phyloP scores from a whole-genome alignment of 35 echinoderm and acorn worm species.

The Holothuria glaberrima region DNA sequence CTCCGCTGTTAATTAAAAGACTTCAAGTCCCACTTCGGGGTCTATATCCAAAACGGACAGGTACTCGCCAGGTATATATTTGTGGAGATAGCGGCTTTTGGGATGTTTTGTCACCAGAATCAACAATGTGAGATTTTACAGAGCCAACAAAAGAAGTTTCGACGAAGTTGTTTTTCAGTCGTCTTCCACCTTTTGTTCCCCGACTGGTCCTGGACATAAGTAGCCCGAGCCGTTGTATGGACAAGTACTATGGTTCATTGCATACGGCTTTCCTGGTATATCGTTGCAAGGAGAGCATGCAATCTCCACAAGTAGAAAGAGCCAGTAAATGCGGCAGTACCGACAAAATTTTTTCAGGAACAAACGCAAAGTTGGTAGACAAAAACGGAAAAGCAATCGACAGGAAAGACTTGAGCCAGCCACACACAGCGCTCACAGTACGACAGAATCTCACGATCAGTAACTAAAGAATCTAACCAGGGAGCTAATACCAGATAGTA shows the following conservation, averaged over 20 bases:
- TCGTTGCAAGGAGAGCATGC: background rate
- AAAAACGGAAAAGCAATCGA: background rate
- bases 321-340: background rate
- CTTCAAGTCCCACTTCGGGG: background rate
- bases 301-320: background rate
- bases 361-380: background rate
- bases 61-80: background rate
- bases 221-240: background rate
- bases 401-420: background rate
- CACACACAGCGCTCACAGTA: constrained; percentile 12
- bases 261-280: too few relatives aligned
- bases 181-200: constrained; percentile 16
- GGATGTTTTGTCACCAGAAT: background rate
- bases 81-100: background rate
- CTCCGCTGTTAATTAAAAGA: background rate
- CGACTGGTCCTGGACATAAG: background rate
- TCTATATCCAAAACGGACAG: too few relatives aligned
- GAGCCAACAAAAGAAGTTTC: background rate
- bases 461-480: too few relatives aligned
- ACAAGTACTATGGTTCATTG: background rate
- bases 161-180: background rate
- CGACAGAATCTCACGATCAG: too few relatives aligned
- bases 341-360: background rate
- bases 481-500: too few relatives aligned
- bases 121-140: background rate